Percentiles rank a stretch among this genome's conserved stretches.
phyloP scores from a whole-genome alignment of 2,113 vertebrate genomes.

The Herpailurus yagouaroundi region DNA sequence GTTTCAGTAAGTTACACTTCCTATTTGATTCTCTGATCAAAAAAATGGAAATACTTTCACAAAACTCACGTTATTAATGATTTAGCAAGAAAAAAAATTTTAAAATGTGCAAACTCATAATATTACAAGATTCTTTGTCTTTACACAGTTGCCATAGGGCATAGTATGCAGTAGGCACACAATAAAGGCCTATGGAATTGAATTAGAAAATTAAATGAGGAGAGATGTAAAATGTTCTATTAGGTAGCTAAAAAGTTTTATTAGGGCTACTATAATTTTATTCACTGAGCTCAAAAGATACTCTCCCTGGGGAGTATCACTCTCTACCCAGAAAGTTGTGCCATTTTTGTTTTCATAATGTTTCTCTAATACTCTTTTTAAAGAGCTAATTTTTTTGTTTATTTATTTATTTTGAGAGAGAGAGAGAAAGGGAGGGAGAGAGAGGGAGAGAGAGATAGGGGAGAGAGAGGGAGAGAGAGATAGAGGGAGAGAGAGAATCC shows the following conservation, averaged over 20 bases:
- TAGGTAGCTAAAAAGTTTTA: not conserved
- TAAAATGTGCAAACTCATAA: not conserved
- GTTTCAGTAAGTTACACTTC: not conserved
- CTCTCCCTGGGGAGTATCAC: not conserved
- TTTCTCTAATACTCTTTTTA: not conserved
- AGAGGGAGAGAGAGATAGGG: too few relatives aligned
- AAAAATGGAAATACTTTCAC: not conserved
- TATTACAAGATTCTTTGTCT: not conserved
- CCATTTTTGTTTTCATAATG: constrained; percentile 16
- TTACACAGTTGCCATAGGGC: not conserved
- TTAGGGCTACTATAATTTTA: not conserved
- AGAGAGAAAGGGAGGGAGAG: too few relatives aligned
- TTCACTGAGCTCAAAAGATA: constrained; percentile 17
- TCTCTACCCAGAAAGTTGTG: not conserved
- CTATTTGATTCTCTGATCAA: not conserved
- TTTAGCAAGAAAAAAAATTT: not conserved
- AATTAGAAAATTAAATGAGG: not conserved
- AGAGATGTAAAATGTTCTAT: not conserved
- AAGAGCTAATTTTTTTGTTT: not conserved
- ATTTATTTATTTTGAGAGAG: too few relatives aligned
- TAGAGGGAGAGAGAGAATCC: too few relatives aligned
- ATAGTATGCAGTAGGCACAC: not conserved
- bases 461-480: too few relatives aligned
- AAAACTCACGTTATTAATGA: not conserved
- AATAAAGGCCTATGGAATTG: not conserved